Conservation (phyloP, 2,797 vertebrate species). For the Perodicticus potto region DNA sequence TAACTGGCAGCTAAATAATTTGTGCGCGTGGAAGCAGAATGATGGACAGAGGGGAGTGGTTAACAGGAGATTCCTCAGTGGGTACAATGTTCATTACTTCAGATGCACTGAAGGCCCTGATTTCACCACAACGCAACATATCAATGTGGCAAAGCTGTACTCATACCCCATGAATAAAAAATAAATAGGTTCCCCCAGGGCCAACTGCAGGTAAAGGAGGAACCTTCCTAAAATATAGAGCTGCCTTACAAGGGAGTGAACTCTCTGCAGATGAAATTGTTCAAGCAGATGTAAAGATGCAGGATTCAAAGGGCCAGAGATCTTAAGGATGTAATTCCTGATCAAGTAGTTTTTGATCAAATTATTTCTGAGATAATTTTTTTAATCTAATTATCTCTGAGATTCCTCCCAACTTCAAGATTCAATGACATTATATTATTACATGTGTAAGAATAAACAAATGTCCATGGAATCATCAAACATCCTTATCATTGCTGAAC, state of each 20-base stretch:
- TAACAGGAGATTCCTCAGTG: background rate
- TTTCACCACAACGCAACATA: background rate
- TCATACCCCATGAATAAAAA: background rate
- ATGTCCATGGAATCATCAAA: background rate
- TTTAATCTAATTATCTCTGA: background rate
- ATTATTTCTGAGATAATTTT: background rate
- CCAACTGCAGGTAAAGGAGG: background rate
- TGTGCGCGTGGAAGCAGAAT: background rate
- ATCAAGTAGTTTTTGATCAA: background rate
- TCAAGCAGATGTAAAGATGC: background rate
- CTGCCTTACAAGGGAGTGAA: background rate
- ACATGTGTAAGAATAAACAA: slow-evolving; percentile 21
- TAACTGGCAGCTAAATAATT: background rate
- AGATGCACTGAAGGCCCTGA: background rate
- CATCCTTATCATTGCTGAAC: background rate
- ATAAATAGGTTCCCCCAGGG: background rate
- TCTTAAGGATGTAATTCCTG: background rate
- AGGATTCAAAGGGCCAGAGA: background rate
- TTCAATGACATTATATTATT: background rate
- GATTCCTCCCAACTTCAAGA: background rate
- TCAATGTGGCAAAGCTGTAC: background rate
- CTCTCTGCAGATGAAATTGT: background rate
- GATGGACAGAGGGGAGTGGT: background rate
- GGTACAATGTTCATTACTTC: background rate
- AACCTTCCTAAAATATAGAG: background rate